Conservation (phyloP, 2,888 invertebrate genomes). For the Cephus rjabovi region DNA sequence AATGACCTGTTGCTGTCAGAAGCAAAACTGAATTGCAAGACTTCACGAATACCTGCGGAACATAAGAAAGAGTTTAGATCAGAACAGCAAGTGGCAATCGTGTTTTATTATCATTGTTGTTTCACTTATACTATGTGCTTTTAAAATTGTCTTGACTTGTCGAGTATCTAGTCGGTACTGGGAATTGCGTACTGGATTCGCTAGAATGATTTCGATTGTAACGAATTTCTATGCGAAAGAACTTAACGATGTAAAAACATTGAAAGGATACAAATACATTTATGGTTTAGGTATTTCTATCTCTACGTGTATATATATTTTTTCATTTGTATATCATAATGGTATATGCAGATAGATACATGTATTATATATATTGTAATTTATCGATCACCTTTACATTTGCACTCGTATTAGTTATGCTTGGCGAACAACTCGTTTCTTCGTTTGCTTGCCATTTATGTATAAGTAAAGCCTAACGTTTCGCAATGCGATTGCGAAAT, state of each 20-base stretch:
- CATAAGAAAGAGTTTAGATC: neutral
- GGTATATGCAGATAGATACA: neutral
- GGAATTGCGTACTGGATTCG: slow-evolving; percentile 23
- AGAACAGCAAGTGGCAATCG: neutral
- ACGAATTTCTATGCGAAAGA: slow-evolving; percentile 15
- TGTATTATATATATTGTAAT: neutral
- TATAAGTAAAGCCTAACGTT: neutral
- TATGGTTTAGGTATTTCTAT: neutral
- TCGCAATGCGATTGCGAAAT: neutral
- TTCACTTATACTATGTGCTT: neutral
- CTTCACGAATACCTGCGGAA: neutral
- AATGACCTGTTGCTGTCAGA: neutral
- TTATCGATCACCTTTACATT: neutral
- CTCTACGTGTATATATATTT: neutral
- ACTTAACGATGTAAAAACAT: slow-evolving; percentile 1
- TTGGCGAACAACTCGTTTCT: neutral
- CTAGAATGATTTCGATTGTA: slow-evolving; percentile 23
- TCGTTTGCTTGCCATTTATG: neutral
- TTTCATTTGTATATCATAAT: neutral
- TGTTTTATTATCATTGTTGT: neutral
- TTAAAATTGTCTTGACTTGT: neutral
- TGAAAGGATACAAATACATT: neutral
- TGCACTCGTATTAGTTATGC: neutral
- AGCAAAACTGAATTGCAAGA: neutral
- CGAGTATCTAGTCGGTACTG: neutral